Conservation (phyloP, 2,888 invertebrate genomes). For the Eupsilia transversa region DNA sequence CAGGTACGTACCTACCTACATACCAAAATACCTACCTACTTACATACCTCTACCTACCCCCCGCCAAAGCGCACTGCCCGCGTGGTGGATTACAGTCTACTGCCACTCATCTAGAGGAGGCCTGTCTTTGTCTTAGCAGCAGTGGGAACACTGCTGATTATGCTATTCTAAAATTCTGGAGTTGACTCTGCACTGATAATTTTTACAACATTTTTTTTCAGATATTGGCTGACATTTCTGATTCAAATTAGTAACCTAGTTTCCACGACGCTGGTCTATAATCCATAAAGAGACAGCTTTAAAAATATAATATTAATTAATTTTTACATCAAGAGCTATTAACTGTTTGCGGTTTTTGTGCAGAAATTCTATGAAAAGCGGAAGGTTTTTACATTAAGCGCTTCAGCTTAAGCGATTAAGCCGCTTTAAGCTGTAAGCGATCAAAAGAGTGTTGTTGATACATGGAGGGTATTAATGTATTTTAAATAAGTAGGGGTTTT, state of each 20-base stretch:
- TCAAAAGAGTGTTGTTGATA: constrained; percentile 44
- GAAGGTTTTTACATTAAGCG: constrained; percentile 52
- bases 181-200: too few relatives aligned
- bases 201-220: not conserved
- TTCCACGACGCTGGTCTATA: not conserved
- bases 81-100: too few relatives aligned
- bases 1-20: too few relatives aligned
- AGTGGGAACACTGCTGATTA: too few relatives aligned
- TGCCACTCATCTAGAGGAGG: too few relatives aligned
- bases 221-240: not conserved
- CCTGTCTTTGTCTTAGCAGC: too few relatives aligned
- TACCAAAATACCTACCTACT: too few relatives aligned
- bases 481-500: constrained; percentile 44
- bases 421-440: constrained; percentile 43
- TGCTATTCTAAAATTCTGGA: too few relatives aligned
- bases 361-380: constrained; percentile 43
- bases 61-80: too few relatives aligned
- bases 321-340: constrained; percentile 9
- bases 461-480: constrained; percentile 37
- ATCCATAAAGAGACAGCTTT: constrained; percentile 10
- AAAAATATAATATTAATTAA: constrained; percentile 28
- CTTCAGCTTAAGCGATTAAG: constrained; percentile 51
- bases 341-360: constrained; percentile 32
- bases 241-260: not conserved
- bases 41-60: too few relatives aligned